Evolutionary conservation across 2,113 vertebrate genomes (phyloP), one percentile per base, ranked within the genome.

Genomic region (Argyrosomus japonicus): DNA sequence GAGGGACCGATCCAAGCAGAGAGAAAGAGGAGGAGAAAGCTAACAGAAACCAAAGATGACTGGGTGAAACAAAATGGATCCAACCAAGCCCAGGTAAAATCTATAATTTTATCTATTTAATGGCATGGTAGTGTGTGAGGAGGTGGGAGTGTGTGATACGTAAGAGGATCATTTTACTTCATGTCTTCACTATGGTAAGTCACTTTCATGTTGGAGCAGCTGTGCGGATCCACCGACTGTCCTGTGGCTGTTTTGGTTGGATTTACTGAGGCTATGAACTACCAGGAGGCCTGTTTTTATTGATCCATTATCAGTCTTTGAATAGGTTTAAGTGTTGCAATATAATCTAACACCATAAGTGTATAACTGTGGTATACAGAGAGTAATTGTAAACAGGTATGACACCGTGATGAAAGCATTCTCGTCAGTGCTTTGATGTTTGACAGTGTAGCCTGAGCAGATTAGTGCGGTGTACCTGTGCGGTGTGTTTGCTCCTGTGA

Each of bases 41-140:
- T 25, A 63, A 81, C 23, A 89, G 79, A 90, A 91, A 89, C 77
- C 68, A 85, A 94, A 92, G 70, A 95, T 95, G 94, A 86, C 74
- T 68, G 80, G 47, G 61, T 91, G 81, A 93, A 88, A 80, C 89
- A 87, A 87, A 83, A 95, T 92, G 93, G 93, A 94, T 88, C 21
- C 85, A 79, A 43, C 43, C 54, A 91, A 91, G 75, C 70, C 27
- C 90, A 95, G 94, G 95, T 95, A 93, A 90, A 62, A 15, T 63
- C 53, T 71, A 15, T 48, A 0, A 70, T 88, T 88, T 82, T 65
- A 43, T 32, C 53, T 43, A 10, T 68, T 67, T 5, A 29, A 71
- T 67, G 21, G 1, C 10, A 36, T 18, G 51, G 0, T 45, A 3
- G 1, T 25, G 32, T 45, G 58, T 43, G 53, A 36, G 9, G 29